Percentiles rank a stretch among this genome's conserved stretches.
Evolutionary conservation across 2,888 invertebrate genomes (phyloP).

Genomic region (Laothoe populi): DNA sequence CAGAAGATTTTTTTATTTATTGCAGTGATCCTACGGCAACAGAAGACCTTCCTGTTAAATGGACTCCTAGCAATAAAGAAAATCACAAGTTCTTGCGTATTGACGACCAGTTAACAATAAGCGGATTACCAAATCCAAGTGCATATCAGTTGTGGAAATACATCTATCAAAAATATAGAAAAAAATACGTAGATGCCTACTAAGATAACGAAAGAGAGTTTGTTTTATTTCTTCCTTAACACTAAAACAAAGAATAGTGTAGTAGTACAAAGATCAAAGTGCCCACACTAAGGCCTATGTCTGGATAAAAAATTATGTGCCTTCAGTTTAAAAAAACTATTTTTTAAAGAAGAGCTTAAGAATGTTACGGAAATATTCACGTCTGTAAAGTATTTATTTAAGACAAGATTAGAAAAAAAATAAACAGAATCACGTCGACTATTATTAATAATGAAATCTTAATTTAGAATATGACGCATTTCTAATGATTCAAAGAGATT

Average conservation of each 20-base stretch:
- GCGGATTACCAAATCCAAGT: slow-evolving; percentile 51
- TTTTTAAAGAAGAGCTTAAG: too few species aligned
- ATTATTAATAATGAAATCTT: too few species aligned
- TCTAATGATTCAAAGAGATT: too few species aligned
- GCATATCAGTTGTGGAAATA: slow-evolving; percentile 59
- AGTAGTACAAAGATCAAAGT: too few species aligned
- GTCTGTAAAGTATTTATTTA: too few species aligned
- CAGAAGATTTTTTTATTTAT: slow-evolving; percentile 38
- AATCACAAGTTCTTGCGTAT: slow-evolving; percentile 57
- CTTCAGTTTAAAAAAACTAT: too few species aligned
- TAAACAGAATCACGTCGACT: too few species aligned
- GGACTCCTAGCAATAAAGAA: slow-evolving; percentile 53
- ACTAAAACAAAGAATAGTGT: slow-evolving; percentile 39
- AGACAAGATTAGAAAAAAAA: too few species aligned
- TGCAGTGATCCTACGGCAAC: slow-evolving; percentile 61
- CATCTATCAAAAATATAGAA: slow-evolving; percentile 50
- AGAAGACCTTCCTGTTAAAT: slow-evolving; percentile 49
- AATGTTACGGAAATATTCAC: too few species aligned
- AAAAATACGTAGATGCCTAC: slow-evolving; percentile 25
- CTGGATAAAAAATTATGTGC: too few species aligned
- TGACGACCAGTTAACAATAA: slow-evolving; percentile 52
- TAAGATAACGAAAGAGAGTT: background rate
- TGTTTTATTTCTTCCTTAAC: background rate
- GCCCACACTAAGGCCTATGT: too few species aligned
- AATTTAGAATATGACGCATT: too few species aligned